Conservation (phyloP, 2,888 invertebrate species). For the Caenorhabditis sp. region DNA sequence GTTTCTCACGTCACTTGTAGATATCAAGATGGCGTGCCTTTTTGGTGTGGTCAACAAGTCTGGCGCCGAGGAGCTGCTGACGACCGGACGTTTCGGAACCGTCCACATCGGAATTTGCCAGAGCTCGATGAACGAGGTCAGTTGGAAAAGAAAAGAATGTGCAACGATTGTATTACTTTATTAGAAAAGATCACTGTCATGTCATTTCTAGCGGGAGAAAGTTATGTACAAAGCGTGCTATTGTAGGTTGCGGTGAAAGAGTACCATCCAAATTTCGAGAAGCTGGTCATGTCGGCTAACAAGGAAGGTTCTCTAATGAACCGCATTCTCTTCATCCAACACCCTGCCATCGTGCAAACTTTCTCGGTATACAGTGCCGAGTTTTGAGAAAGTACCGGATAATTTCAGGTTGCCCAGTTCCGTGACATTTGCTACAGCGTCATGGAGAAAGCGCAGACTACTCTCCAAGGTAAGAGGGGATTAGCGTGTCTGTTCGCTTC, state of each 20-base stretch:
- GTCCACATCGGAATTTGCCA: background rate
- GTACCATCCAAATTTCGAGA: background rate
- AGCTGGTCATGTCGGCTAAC: background rate
- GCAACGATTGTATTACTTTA: too few relatives aligned
- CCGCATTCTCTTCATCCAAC: background rate
- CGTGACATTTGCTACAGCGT: background rate
- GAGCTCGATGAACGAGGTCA: background rate
- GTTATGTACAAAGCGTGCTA: too few relatives aligned
- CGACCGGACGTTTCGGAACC: background rate
- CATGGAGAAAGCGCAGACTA: constrained; percentile 1
- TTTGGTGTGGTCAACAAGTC: background rate
- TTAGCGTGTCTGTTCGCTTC: background rate
- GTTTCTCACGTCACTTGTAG: too few relatives aligned
- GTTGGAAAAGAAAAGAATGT: too few relatives aligned
- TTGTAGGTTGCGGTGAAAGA: constrained; percentile 18
- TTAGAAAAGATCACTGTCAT: too few relatives aligned
- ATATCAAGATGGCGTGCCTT: background rate
- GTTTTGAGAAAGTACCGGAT: background rate
- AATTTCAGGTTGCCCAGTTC: background rate
- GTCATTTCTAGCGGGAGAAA: too few relatives aligned
- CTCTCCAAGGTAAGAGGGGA: constrained; percentile 1
- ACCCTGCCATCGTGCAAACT: background rate
- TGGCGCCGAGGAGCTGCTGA: background rate
- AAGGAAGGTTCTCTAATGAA: background rate
- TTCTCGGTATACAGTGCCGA: background rate